A percentile compares a stretch with the other conserved stretches of the same genome.
These are phyloP conservation scores for Cinclus mexicanus DNA, from an alignment of 2,113 vertebrate genomes.

Conservation along the genomic window DNA sequence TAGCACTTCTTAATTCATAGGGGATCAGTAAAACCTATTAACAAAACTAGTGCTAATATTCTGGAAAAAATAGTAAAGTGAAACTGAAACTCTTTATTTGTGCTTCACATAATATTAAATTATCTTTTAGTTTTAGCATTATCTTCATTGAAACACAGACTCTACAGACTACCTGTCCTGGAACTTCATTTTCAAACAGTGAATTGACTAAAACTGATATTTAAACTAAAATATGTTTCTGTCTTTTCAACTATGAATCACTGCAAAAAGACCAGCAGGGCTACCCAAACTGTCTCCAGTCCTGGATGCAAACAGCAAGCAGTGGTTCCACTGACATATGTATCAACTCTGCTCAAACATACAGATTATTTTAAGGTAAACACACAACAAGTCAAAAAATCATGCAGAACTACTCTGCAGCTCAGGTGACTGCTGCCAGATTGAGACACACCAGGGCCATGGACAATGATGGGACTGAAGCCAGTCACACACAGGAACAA, in stretches of 20 bases:
- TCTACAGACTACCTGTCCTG: neutral
- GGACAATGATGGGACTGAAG: rapidly evolving
- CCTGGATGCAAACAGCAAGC: neutral
- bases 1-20: neutral
- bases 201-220: neutral
- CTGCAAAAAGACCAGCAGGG: neutral
- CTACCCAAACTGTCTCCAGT: neutral
- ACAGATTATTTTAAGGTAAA: too few relatives aligned
- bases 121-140: neutral
- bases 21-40: neutral
- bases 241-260: neutral
- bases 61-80: neutral
- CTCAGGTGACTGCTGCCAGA: neutral
- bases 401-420: neutral
- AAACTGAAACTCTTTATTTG: neutral
- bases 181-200: neutral
- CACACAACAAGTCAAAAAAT: neutral
- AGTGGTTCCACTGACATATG: rapidly evolving
- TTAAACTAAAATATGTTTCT: neutral
- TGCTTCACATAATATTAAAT: neutral
- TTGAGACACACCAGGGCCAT: too few relatives aligned
- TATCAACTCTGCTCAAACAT: neutral
- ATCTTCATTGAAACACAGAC: neutral
- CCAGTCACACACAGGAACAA: neutral
- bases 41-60: neutral